Base-by-base conservation (phyloP, 2,113 vertebrate genomes). In the Malurus alboscapulatus region DNA sequence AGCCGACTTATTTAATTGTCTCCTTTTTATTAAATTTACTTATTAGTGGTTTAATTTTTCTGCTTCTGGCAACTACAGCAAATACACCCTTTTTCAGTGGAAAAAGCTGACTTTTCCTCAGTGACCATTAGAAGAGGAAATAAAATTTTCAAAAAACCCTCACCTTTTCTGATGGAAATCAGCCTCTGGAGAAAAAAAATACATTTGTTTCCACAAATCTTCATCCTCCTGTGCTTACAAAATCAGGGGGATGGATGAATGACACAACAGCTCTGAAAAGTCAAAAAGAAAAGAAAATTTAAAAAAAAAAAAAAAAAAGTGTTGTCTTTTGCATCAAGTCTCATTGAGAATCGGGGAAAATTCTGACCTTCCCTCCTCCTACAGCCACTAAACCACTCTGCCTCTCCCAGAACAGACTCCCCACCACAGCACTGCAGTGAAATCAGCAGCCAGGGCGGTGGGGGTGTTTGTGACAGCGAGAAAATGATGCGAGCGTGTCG, bases 271-370 rank as follows among this genome's bases (percentile, higher is more conserved):
- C 30, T 71, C 34, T 36, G 59, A 69, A 73, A 87, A 57, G 20
- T 7, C 0, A 0, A 21, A 20, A 36, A 8, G 14, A 2, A 7
- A 17, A 4, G 19, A 55, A 38, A 7, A n/a, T 36, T 38, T 11
- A 38, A 38, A 0, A 21, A 20, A 36, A 8, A 16, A 2, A 7
- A 17, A 4, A 26, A 55, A 44, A 9, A n/a, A 15, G 1, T 2
- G 2, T 12, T 53, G 32, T 3, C 7, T 38, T 69, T 36, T 36
- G 13, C 48, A 63, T 51, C 55, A 25, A 29, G 7, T 24, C 4
- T 24, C 12, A 7, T 1, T 25, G 45, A 78, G 65, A 72, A 57
- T 19, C 45, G 15, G 38, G 15, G 40, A 48, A 51, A 84, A 38
- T 47, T 45, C 29, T 14, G 55, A 55, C 32, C 50, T 75, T 79